Evolutionary conservation across 2,113 vertebrate genomes (phyloP).

Genomic region (Paradisaea rubra): DNA sequence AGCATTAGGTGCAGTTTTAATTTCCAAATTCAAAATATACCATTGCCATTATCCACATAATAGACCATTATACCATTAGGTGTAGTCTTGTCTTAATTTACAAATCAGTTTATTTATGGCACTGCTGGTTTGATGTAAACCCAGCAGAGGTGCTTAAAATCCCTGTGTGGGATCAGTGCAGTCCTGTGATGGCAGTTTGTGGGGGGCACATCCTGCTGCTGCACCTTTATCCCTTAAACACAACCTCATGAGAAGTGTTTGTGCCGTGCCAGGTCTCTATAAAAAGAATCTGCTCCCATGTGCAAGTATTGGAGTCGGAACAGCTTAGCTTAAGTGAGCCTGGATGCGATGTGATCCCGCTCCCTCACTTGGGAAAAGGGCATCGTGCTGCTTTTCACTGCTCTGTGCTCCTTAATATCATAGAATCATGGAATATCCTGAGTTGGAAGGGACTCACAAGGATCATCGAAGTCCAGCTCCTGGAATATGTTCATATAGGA

Average conservation of each 20-base stretch:
- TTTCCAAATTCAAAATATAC: background rate
- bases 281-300: background rate
- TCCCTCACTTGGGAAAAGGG: background rate
- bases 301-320: background rate
- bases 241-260: background rate
- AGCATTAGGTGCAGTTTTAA: background rate
- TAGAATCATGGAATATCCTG: background rate
- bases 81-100: background rate
- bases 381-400: background rate
- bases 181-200: background rate
- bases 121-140: background rate
- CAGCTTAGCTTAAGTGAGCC: background rate
- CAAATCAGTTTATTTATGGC: background rate
- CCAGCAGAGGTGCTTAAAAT: background rate
- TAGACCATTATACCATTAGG: background rate
- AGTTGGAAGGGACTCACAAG: background rate
- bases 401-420: background rate
- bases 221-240: background rate
- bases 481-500: background rate
- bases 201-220: background rate
- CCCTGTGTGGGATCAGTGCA: background rate
- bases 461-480: accelerated
- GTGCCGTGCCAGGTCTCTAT: background rate
- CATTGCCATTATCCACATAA: background rate
- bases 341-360: background rate